Evolutionary conservation across 2,888 invertebrate species (phyloP), one percentile per base, ranked within the genome.

Genomic region (Atethmia centrago): DNA sequence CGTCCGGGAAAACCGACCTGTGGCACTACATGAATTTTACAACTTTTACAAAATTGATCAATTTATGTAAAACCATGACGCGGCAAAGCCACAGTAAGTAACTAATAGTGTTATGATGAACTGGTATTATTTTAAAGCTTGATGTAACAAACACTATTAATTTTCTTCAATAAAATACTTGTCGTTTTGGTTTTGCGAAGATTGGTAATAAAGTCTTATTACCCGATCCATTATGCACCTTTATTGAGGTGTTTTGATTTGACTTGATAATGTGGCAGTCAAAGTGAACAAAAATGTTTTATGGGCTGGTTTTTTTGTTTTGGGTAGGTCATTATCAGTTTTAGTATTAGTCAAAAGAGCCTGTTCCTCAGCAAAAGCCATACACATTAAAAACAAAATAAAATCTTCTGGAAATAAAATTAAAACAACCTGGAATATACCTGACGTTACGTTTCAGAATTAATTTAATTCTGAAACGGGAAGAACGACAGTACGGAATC

Each of bases 201-300:
- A 56, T n/a, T 67, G 21, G 10, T 40, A 19, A 40, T 74, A 67
- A 47, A 49, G 14, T 21, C 3, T 56, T 67, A 67, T 66, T 77
- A 77, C n/a, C 19, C 19, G 19, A 65, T 66, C 19, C 47, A 74
- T 55, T 77, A 66, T 21, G 31, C 10, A 65, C 10, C 36, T 77
- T 47, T 55, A 55, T 40, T 55, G 3, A 21, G 40, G 53, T 68
- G 3, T 45, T 53, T 47, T 59, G 3, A 66, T 61, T 64, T 45
- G 16, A 28, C 12, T 75, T 61, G 10, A 42, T 75, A 40, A 58
- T 25, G 2, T 31, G 16, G 12, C 16, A 19, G 10, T 40, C 10
- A 61, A 61, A 40, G 19, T 25, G 7, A 40, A 19, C 40, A 36
- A 21, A 21, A 36, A 12, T 3, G 1, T 42, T 55, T 42, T 42